These are phyloP conservation scores for Protodeltote pygarga DNA, from an alignment of 2,888 invertebrate genomes.

Conservation along the genomic window DNA sequence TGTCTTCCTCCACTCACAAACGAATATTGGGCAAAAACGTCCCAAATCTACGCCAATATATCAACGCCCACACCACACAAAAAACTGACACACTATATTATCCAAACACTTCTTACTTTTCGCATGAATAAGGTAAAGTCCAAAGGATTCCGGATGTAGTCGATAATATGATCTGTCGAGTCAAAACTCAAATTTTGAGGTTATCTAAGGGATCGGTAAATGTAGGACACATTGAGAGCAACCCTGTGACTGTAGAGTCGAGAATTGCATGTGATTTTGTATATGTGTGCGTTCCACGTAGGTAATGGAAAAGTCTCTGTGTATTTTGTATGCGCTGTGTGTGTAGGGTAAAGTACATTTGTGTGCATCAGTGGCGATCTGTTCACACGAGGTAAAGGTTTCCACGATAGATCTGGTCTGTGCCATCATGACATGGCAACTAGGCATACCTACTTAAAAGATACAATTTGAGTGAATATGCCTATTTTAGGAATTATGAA, in stretches of 20 bases:
- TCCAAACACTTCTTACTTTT: constrained; percentile 22
- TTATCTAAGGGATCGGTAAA: constrained; percentile 79
- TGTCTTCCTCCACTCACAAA: constrained; percentile 42
- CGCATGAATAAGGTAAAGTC: constrained; percentile 39
- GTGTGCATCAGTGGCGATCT: constrained; percentile 62
- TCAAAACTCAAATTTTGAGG: constrained; percentile 79
- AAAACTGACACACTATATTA: constrained; percentile 24
- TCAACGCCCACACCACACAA: constrained; percentile 35
- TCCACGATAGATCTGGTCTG: constrained; percentile 42
- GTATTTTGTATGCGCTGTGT: constrained; percentile 52
- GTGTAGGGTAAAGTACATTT: constrained; percentile 55
- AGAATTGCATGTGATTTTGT: constrained; percentile 61
- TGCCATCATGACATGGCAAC: background rate
- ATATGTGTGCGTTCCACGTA: constrained; percentile 64
- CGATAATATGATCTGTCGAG: constrained; percentile 54
- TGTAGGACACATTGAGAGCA: constrained; percentile 77
- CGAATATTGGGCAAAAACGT: constrained; percentile 49
- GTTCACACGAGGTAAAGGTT: constrained; percentile 50
- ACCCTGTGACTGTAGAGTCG: constrained; percentile 65
- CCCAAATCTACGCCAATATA: constrained; percentile 39
- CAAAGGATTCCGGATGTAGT: constrained; percentile 52
- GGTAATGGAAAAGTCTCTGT: constrained; percentile 52
- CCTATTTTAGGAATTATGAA: too few relatives aligned
- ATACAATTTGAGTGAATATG: too few relatives aligned
- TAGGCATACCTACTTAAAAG: too few relatives aligned